Conservation (phyloP, 2,888 invertebrate genomes). For the Palloptera scutellata region DNA sequence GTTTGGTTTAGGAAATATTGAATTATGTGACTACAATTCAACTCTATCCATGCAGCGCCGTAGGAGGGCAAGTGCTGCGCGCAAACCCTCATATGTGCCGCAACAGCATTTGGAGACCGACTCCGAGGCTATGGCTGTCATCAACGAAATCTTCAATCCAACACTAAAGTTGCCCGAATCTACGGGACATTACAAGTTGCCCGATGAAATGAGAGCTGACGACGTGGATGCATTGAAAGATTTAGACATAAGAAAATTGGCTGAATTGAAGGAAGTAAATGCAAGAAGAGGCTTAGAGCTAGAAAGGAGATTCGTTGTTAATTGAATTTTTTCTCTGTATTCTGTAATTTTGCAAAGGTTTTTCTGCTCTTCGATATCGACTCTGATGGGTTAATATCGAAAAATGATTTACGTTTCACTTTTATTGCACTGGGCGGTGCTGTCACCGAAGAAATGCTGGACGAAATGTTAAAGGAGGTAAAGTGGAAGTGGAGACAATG, state of each 20-base stretch:
- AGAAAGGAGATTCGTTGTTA: slow-evolving; percentile 1
- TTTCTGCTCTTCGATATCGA: slow-evolving; percentile 73
- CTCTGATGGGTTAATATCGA: slow-evolving; percentile 72
- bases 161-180: slow-evolving; percentile 58
- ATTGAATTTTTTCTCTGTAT: not conserved
- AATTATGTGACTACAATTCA: too few species aligned
- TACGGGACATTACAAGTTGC: slow-evolving; percentile 57
- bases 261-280: slow-evolving; percentile 72
- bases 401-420: slow-evolving; percentile 71
- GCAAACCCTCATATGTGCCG: slow-evolving; percentile 51
- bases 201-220: slow-evolving; percentile 55
- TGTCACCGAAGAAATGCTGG: slow-evolving; percentile 68
- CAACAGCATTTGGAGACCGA: slow-evolving; percentile 48
- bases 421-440: slow-evolving; percentile 70
- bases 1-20: not conserved
- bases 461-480: slow-evolving; percentile 72
- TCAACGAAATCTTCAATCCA: slow-evolving; percentile 63
- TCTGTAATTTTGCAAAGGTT: slow-evolving; percentile 62
- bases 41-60: slow-evolving; percentile 48
- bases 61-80: slow-evolving; percentile 50
- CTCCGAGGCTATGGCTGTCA: slow-evolving; percentile 60
- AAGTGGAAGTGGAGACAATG: not conserved
- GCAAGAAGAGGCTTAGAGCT: not conserved
- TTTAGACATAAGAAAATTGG: slow-evolving; percentile 70
- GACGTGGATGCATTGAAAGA: slow-evolving; percentile 67